Conservation (phyloP, 2,888 invertebrate genomes). For the Nomada ruficornis region DNA sequence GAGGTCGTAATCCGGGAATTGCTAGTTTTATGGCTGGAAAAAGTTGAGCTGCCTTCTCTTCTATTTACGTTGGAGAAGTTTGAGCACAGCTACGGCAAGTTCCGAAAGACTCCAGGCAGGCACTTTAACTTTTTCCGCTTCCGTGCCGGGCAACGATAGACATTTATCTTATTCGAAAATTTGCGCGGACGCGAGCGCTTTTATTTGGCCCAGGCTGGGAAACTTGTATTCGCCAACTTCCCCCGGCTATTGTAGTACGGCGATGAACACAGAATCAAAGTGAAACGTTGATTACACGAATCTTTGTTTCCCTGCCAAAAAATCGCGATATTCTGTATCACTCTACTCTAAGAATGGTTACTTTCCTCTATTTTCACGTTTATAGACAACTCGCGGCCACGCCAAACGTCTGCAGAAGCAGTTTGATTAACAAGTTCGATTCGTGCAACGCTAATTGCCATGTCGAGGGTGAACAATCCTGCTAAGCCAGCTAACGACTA, state of each 20-base stretch:
- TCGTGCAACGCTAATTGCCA: constrained; percentile 8
- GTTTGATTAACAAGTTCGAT: constrained; percentile 24
- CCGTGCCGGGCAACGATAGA: constrained; percentile 37
- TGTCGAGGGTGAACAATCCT: constrained; percentile 9
- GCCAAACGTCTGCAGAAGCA: not conserved
- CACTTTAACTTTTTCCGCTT: constrained; percentile 50
- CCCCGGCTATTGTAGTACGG: too few relatives aligned
- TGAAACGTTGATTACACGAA: not conserved
- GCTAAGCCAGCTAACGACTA: constrained; percentile 1
- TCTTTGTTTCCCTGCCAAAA: not conserved
- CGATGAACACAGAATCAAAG: not conserved
- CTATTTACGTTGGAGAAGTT: constrained; percentile 51
- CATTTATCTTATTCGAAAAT: constrained; percentile 57
- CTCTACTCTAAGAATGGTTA: too few relatives aligned
- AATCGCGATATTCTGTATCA: not conserved
- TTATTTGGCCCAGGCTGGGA: not conserved
- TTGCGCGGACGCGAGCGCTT: constrained; percentile 20
- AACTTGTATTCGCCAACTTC: not conserved
- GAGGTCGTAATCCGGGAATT: constrained; percentile 36
- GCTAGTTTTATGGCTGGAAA: constrained; percentile 39
- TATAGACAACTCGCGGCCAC: too few relatives aligned
- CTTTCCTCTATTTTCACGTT: too few relatives aligned
- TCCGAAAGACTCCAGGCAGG: constrained; percentile 14
- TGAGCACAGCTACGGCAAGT: constrained; percentile 12
- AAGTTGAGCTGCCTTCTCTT: constrained; percentile 18